Conservation (phyloP, 2,113 vertebrate species). For the Oplegnathus fasciatus region DNA sequence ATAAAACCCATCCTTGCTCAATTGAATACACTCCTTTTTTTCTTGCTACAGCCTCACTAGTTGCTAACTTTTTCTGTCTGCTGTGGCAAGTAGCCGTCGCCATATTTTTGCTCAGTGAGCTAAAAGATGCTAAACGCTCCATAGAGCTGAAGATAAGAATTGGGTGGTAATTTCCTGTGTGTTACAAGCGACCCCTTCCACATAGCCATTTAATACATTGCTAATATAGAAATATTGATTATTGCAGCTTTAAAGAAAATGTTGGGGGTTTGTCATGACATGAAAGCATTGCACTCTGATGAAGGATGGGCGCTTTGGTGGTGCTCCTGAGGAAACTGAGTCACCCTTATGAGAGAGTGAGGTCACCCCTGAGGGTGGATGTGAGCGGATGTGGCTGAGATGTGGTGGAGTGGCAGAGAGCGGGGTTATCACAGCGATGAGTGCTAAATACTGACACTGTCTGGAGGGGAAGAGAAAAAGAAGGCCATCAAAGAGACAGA, state of each 20-base stretch:
- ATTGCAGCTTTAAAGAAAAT: background rate
- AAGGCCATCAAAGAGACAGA: constrained; percentile 52
- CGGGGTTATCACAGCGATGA: constrained; percentile 76
- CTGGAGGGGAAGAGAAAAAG: constrained; percentile 45
- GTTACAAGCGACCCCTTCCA: too few species aligned
- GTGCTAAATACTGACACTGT: constrained; percentile 75
- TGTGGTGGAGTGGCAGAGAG: constrained; percentile 65
- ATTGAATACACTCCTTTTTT: background rate
- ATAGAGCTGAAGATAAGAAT: background rate
- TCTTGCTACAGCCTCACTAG: background rate
- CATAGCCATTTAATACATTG: background rate
- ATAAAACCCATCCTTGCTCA: background rate
- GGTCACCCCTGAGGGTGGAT: constrained; percentile 44
- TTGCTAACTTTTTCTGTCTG: too few species aligned
- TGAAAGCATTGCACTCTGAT: background rate
- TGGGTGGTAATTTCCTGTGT: background rate
- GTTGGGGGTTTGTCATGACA: background rate
- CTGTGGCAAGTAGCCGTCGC: too few species aligned
- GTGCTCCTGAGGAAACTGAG: background rate
- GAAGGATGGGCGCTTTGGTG: background rate
- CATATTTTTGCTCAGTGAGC: background rate
- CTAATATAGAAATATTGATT: background rate
- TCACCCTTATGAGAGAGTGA: constrained; percentile 27
- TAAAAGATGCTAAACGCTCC: background rate
- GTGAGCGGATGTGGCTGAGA: constrained; percentile 61